Evolutionary conservation across 2,797 vertebrate species (phyloP), one percentile per base, ranked within the genome.

Genomic region (Geotrypetes seraphini): DNA sequence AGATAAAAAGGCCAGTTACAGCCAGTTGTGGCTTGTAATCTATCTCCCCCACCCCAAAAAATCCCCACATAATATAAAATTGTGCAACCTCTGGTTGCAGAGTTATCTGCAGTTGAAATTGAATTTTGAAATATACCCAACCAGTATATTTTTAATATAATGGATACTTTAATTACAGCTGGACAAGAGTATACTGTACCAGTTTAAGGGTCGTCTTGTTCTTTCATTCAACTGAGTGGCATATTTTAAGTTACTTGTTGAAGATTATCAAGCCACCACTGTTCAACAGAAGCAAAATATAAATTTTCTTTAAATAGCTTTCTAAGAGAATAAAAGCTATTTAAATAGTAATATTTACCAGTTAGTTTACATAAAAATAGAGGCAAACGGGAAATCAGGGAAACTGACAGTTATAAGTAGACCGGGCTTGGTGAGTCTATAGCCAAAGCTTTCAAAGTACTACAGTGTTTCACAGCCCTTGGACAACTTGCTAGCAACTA

Each of bases 241-340:
- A 13, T 20, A 44, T 58, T 12, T 46, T 51, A 33, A 54, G 57
- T 5, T 54, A 66, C 47, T 63, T 62, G 59, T 58, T 57, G 60
- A 57, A 67, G 70, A 77, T 79, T 58, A 75, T 66, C 66, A 79
- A 79, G 66, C 65, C 79, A 78, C 70, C 67, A 73, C 72, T 56
- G 62, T 59, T 47, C 66, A 59, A 69, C 45, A 20, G 63, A 72
- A 58, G 53, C 57, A 56, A 62, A 55, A 40, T 30, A 36, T 39
- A 52, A 36, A 6, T 20, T 39, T 52, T 61, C 59, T 72, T 73
- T 45, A 64, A 77, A 68, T 32, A 73, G 74, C 61, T 67, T 63
- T 60, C 53, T 21, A 30, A 6, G 13, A 19, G 62, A 39, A 16
- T 36, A 52, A 49, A 59, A 69, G 65, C 70, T 55, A 63, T 57